Conservation (phyloP, 2,113 vertebrate genomes). For the Limnothrissa miodon region DNA sequence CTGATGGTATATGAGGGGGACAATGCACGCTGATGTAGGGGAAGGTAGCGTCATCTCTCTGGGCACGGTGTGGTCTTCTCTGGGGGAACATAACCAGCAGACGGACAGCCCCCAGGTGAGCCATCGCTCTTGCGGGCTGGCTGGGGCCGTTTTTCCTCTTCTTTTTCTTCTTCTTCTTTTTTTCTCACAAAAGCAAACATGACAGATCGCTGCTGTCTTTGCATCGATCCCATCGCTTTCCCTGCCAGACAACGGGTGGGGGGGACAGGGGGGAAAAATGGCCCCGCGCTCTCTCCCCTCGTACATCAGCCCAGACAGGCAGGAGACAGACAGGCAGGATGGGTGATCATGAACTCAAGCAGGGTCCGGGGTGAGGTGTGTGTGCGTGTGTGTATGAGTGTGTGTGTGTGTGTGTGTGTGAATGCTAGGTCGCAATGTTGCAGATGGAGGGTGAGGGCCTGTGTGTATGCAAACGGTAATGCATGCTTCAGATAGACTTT, state of each 20-base stretch:
- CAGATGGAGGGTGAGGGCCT: neutral
- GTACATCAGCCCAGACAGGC: slow-evolving; percentile 60
- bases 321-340: slow-evolving; percentile 65
- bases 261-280: slow-evolving; percentile 41
- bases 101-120: slow-evolving; percentile 59
- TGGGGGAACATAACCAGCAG: slow-evolving; percentile 28
- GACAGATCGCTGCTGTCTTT: slow-evolving; percentile 48
- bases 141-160: neutral
- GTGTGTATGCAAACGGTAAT: slow-evolving; percentile 59
- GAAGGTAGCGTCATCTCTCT: neutral
- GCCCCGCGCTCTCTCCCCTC: slow-evolving; percentile 33
- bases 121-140: slow-evolving; percentile 30
- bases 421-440: neutral
- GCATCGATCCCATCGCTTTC: slow-evolving; percentile 50
- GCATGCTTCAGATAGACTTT: slow-evolving; percentile 42
- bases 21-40: no score
- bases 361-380: slow-evolving; percentile 6
- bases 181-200: slow-evolving; percentile 44
- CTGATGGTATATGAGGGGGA: neutral
- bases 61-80: slow-evolving; percentile 29
- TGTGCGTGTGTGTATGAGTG: neutral
- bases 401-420: neutral
- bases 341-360: slow-evolving; percentile 67
- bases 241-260: slow-evolving; percentile 18
- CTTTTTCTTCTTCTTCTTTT: neutral